phyloP scores from a whole-genome alignment of 2,888 invertebrate species.

The Phalera bucephala region DNA sequence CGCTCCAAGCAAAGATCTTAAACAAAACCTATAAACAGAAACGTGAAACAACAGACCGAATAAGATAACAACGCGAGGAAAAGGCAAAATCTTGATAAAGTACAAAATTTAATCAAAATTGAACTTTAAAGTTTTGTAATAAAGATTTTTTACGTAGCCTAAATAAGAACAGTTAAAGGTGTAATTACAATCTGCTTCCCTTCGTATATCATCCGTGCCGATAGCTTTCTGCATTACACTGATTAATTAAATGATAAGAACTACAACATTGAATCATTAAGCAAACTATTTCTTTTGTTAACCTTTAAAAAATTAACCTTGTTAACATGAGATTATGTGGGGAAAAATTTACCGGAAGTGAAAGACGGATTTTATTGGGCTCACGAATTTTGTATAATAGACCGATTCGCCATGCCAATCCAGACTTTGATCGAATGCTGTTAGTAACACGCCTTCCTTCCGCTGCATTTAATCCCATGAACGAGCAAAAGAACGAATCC shows the following conservation, averaged over 20 bases:
- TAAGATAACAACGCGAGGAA: conserved; percentile 45
- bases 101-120: conserved; percentile 13
- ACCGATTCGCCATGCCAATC: not conserved
- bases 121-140: conserved; percentile 6
- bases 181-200: conserved; percentile 57
- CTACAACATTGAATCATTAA: conserved; percentile 54
- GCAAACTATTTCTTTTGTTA: conserved; percentile 38
- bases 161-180: conserved; percentile 23
- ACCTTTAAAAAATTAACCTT: conserved; percentile 37
- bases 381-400: not conserved
- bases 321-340: conserved; percentile 21
- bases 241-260: conserved; percentile 68
- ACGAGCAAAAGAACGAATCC: not conserved
- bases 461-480: not conserved
- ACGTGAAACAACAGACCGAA: conserved; percentile 42
- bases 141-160: conserved; percentile 5
- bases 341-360: not conserved
- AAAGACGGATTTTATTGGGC: not conserved
- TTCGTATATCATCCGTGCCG: conserved; percentile 46
- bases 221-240: conserved; percentile 52
- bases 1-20: conserved; percentile 42
- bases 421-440: not conserved
- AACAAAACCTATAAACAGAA: conserved; percentile 54
- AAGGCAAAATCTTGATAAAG: conserved; percentile 49
- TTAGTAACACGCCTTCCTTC: not conserved